Percentiles rank a stretch among this genome's conserved stretches.
phyloP scores from a whole-genome alignment of 2,113 vertebrate species.

The Nerophis ophidion region DNA sequence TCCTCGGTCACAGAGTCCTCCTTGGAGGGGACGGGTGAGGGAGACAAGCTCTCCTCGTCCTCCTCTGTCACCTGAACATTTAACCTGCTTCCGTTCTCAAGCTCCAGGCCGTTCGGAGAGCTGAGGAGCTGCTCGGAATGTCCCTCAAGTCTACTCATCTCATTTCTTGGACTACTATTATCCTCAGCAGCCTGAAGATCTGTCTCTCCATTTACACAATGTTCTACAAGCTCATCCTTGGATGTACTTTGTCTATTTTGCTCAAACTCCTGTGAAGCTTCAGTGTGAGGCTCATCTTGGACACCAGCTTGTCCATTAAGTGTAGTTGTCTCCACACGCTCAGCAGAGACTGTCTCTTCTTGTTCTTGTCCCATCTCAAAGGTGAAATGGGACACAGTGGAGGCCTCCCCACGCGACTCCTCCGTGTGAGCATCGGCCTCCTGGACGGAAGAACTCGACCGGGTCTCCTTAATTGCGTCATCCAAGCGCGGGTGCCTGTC shows the following conservation, averaged over 20 bases:
- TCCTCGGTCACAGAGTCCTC: slow-evolving; percentile 97
- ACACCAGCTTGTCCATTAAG: slow-evolving; percentile 15
- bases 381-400: slow-evolving; percentile 39
- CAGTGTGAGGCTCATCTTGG: slow-evolving; percentile 2
- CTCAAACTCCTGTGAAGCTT: slow-evolving; percentile 20
- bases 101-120: slow-evolving; percentile 60
- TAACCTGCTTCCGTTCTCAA: slow-evolving; percentile 19
- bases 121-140: slow-evolving; percentile 26
- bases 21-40: slow-evolving; percentile 83
- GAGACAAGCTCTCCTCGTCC: slow-evolving; percentile 53
- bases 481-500: slow-evolving; percentile 50
- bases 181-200: slow-evolving; percentile 12
- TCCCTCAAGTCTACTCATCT: slow-evolving; percentile 43
- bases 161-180: slow-evolving; percentile 25
- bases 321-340: slow-evolving; percentile 5
- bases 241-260: slow-evolving; percentile 16
- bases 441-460: slow-evolving; percentile 11
- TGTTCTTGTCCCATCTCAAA: slow-evolving; percentile 44
- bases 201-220: slow-evolving; percentile 24
- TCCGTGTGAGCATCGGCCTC: slow-evolving; percentile 13
- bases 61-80: slow-evolving; percentile 24
- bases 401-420: slow-evolving; percentile 22
- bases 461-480: slow-evolving; percentile 19
- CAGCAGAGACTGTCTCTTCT: slow-evolving; percentile 8
- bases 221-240: slow-evolving; percentile 28